These are phyloP conservation scores for Habroteleia sp. DNA, from an alignment of 2,888 invertebrate genomes.

Conservation along the genomic window DNA sequence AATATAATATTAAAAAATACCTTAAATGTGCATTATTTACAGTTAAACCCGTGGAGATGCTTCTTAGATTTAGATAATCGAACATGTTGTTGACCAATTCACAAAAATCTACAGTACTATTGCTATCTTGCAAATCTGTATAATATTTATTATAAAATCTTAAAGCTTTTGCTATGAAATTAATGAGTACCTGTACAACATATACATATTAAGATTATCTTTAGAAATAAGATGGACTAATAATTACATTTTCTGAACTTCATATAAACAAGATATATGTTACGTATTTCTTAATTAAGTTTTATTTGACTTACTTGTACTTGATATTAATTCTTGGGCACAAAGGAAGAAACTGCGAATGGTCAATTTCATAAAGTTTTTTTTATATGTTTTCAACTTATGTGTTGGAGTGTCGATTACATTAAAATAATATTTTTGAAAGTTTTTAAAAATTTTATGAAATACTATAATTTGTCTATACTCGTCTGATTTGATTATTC, in stretches of 20 bases:
- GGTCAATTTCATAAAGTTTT: neutral
- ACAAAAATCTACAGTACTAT: slow-evolving; percentile 2
- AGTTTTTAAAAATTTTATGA: too few relatives aligned
- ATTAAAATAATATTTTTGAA: too few relatives aligned
- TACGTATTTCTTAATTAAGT: neutral
- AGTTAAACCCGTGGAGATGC: neutral
- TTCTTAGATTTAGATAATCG: slow-evolving; percentile 1
- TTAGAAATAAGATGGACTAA: neutral
- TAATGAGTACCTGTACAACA: neutral
- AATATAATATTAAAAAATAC: neutral
- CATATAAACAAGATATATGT: neutral
- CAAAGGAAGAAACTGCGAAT: neutral
- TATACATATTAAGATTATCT: neutral
- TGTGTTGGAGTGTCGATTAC: neutral
- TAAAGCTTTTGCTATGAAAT: neutral
- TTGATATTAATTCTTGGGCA: neutral
- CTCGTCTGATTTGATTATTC: too few relatives aligned
- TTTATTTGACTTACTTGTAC: too few relatives aligned
- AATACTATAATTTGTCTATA: too few relatives aligned
- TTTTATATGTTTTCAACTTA: neutral
- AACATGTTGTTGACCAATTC: neutral
- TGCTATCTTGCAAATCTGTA: neutral
- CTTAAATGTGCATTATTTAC: neutral
- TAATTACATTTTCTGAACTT: slow-evolving; percentile 1
- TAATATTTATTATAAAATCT: neutral